phyloP scores from a whole-genome alignment of 2,888 invertebrate species.

The Scaeva pyrastri region DNA sequence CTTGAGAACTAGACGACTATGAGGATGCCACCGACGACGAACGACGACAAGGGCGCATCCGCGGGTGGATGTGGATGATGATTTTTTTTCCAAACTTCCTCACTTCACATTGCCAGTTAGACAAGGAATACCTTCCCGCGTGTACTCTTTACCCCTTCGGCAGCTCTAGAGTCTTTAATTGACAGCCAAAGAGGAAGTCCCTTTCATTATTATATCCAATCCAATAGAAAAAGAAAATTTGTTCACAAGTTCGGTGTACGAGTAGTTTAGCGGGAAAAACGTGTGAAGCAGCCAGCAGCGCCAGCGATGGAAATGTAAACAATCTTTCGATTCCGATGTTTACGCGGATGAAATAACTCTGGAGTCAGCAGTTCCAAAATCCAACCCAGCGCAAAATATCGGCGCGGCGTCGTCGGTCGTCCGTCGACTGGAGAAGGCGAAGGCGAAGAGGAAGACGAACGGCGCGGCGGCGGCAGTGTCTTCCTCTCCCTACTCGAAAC shows the following conservation, averaged over 20 bases:
- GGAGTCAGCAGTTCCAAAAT: constrained; percentile 47
- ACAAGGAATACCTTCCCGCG: background rate
- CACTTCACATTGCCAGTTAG: background rate
- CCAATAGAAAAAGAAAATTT: constrained; percentile 44
- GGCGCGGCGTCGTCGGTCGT: too few species aligned
- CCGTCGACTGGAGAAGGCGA: too few species aligned
- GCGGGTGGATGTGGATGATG: too few species aligned
- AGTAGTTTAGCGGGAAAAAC: constrained; percentile 13
- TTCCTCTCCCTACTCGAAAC: background rate
- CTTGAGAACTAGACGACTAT: background rate
- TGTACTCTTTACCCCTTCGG: background rate
- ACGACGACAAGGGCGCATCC: too few species aligned
- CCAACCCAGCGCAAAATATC: background rate
- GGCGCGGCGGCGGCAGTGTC: background rate
- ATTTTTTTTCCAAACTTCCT: background rate
- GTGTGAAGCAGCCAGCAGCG: background rate
- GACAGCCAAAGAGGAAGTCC: constrained; percentile 64
- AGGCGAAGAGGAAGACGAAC: too few species aligned
- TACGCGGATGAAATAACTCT: constrained; percentile 68
- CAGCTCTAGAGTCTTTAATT: constrained; percentile 38
- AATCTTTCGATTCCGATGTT: constrained; percentile 68
- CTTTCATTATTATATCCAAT: constrained; percentile 54
- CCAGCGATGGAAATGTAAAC: constrained; percentile 69
- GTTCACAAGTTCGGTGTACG: constrained; percentile 25
- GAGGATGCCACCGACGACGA: too few species aligned